Evolutionary conservation across 2,888 invertebrate genomes (phyloP).

Genomic region (Yponomeuta cagnagella): DNA sequence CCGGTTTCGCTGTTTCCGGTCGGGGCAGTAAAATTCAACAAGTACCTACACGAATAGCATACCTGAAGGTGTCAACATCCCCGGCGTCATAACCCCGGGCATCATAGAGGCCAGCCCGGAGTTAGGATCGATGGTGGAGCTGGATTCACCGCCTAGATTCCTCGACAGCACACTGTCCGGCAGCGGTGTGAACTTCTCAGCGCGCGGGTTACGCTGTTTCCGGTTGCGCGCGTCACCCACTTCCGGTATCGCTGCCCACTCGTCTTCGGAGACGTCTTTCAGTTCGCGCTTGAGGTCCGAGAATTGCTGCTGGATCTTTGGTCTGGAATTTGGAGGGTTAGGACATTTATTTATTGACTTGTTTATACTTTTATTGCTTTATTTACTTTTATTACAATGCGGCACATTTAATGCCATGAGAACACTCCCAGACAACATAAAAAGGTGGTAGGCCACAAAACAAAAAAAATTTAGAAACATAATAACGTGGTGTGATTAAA

Average conservation of each 20-base stretch:
- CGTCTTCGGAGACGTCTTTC: slow-evolving; percentile 89
- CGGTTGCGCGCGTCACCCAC: slow-evolving; percentile 99
- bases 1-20: slow-evolving; percentile 96
- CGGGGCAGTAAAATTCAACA: slow-evolving; percentile 81
- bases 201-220: slow-evolving; percentile 94
- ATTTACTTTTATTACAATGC: too few species aligned
- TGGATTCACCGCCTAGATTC: slow-evolving; percentile 88
- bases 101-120: slow-evolving; percentile 92
- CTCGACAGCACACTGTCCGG: slow-evolving; percentile 96
- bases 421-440: too few species aligned
- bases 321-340: slow-evolving; percentile 60
- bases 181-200: slow-evolving; percentile 97
- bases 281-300: slow-evolving; percentile 95
- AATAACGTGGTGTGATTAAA: too few species aligned
- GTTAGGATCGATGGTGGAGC: slow-evolving; percentile 86
- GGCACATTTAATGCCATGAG: too few species aligned
- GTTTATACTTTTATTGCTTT: too few species aligned
- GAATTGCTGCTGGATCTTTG: slow-evolving; percentile 99
- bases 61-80: slow-evolving; percentile 90
- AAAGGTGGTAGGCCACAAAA: too few species aligned
- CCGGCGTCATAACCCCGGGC: slow-evolving; percentile 90
- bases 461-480: too few species aligned
- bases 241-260: slow-evolving; percentile 98
- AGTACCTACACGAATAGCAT: slow-evolving; percentile 12
- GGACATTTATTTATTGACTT: too few species aligned